Evolutionary conservation across 1,140 invertebrate genomes (phyloP).

Genomic region (Condylostylus longicornis): DNA sequence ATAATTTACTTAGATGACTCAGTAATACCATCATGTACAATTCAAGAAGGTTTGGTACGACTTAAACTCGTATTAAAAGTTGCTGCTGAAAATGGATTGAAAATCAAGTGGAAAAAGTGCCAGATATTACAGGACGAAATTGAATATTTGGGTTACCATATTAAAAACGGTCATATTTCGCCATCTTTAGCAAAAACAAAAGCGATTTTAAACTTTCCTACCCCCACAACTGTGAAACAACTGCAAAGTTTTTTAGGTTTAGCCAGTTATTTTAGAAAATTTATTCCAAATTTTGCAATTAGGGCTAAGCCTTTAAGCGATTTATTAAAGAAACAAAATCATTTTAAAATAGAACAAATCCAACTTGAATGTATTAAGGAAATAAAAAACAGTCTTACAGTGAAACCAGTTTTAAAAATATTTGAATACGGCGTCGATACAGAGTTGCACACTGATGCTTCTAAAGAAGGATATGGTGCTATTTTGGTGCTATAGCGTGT

Average conservation of each 20-base stretch:
- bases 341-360: constrained; percentile 5
- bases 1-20: constrained; percentile 17
- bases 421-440: too few relatives aligned
- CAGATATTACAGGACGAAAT: constrained; percentile 31
- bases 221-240: constrained; percentile 13
- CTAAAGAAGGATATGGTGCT: constrained; percentile 19
- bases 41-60: constrained; percentile 15
- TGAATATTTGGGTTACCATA: constrained; percentile 10
- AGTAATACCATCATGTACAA: constrained; percentile 10
- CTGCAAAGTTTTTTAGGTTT: constrained; percentile 18
- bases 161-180: constrained; percentile 7
- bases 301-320: constrained; percentile 12
- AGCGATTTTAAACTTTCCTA: constrained; percentile 16
- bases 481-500: constrained; percentile 14
- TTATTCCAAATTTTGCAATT: constrained; percentile 14
- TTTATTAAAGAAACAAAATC: constrained; percentile 3
- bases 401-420: too few relatives aligned
- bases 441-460: constrained; percentile 18
- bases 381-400: too few relatives aligned
- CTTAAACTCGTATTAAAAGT: constrained; percentile 1
- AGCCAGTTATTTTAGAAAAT: constrained; percentile 21
- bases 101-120: constrained; percentile 34
- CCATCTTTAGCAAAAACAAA: constrained; percentile 15
- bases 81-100: constrained; percentile 23
- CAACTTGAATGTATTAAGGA: too few relatives aligned